phyloP scores from a whole-genome alignment of 2,113 vertebrate species.

The Pseudonaja textilis region DNA sequence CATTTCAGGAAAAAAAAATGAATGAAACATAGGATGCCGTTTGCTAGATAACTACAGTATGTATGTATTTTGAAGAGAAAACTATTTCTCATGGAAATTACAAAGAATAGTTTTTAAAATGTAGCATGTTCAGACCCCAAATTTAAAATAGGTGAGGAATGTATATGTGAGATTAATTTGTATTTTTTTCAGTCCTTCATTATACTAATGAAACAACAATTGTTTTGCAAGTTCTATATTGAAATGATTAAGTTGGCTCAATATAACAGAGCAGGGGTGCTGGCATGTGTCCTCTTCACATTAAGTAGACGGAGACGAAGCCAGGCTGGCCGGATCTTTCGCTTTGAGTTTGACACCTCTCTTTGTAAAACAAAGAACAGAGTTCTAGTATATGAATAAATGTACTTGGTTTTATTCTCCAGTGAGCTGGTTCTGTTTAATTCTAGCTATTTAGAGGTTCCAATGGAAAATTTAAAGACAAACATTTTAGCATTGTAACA shows the following conservation, averaged over 20 bases:
- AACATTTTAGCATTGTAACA: not conserved
- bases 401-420: not conserved
- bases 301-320: too few species aligned
- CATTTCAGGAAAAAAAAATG: not conserved
- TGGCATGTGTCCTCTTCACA: too few species aligned
- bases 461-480: not conserved
- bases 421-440: not conserved
- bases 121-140: not conserved
- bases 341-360: too few species aligned
- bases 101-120: not conserved
- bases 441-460: conserved; percentile 18
- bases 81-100: not conserved
- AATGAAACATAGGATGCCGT: not conserved
- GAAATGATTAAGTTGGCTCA: not conserved
- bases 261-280: not conserved
- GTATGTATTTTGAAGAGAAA: not conserved
- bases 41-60: not conserved
- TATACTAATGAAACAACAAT: not conserved
- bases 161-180: not conserved
- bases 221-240: too few species aligned
- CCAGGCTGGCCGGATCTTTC: too few species aligned
- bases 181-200: not conserved
- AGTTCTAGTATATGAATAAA: not conserved
- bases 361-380: not conserved
- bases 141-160: not conserved